Conservation (phyloP, 2,113 vertebrate genomes). For the Taurulus bubalis region DNA sequence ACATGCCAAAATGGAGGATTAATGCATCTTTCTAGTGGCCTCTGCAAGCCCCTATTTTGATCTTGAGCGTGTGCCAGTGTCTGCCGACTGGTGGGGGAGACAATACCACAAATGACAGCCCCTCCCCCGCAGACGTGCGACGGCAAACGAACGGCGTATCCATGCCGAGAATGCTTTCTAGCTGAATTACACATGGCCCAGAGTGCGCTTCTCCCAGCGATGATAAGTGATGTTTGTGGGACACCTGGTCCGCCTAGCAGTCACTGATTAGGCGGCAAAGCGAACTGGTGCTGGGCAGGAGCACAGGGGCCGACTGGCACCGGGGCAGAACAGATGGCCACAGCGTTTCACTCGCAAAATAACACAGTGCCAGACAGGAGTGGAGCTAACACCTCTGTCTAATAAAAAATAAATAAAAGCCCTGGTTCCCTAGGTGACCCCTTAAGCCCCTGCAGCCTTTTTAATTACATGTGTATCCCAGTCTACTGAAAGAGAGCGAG, state of each 20-base stretch:
- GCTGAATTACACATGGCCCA: conserved; percentile 9
- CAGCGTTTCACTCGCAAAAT: conserved; percentile 59
- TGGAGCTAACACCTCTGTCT: conserved; percentile 65
- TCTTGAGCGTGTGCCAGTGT: conserved; percentile 27
- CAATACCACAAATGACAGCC: conserved; percentile 15
- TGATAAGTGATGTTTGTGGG: conserved; percentile 12
- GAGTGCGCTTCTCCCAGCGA: not conserved
- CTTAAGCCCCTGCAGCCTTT: conserved; percentile 53
- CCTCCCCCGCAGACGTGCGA: not conserved
- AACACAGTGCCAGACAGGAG: conserved; percentile 50
- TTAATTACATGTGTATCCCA: conserved; percentile 73
- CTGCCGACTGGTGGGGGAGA: not conserved
- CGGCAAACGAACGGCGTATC: conserved; percentile 1
- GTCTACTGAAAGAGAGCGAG: conserved; percentile 20
- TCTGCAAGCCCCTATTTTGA: conserved; percentile 33
- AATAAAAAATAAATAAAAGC: conserved; percentile 59
- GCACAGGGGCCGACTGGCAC: conserved; percentile 49
- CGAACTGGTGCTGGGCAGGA: conserved; percentile 45
- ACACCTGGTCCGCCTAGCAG: conserved; percentile 54
- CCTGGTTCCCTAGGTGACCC: conserved; percentile 58
- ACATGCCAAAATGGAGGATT: conserved; percentile 49
- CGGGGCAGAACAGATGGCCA: conserved; percentile 67
- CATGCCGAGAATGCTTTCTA: conserved; percentile 2
- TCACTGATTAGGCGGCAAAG: conserved; percentile 50
- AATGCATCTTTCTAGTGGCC: conserved; percentile 36